Evolutionary conservation across 2,888 invertebrate species (phyloP).

Genomic region (Lysandra bellargus): DNA sequence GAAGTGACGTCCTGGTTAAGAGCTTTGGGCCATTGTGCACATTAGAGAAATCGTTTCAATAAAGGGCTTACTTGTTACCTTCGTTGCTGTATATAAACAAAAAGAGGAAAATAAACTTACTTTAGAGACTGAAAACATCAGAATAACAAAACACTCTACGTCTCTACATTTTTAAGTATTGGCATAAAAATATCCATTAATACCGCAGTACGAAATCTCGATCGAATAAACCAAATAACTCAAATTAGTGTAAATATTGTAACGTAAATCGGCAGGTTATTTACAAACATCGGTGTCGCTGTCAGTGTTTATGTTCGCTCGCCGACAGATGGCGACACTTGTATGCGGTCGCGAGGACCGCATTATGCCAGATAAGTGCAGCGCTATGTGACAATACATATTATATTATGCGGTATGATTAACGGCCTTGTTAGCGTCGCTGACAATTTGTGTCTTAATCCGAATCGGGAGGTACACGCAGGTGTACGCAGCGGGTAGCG

Average conservation of each 20-base stretch:
- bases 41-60: too few relatives aligned
- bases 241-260: background rate
- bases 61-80: too few relatives aligned
- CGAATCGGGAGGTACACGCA: conserved; percentile 30
- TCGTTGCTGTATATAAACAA: too few relatives aligned
- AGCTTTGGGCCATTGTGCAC: too few relatives aligned
- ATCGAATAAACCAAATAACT: background rate
- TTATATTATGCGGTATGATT: conserved; percentile 48
- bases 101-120: too few relatives aligned
- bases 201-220: background rate
- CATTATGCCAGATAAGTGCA: conserved; percentile 39
- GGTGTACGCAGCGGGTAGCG: background rate
- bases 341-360: conserved; percentile 29
- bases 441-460: conserved; percentile 43
- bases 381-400: conserved; percentile 43
- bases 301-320: conserved; percentile 16
- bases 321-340: conserved; percentile 29
- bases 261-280: background rate
- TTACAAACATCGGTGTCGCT: background rate
- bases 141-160: too few relatives aligned
- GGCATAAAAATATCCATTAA: too few relatives aligned
- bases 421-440: conserved; percentile 51
- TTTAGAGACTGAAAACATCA: too few relatives aligned
- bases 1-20: too few relatives aligned
- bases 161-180: too few relatives aligned